Percentiles rank a stretch among this genome's conserved stretches.
Conservation (phyloP, 2,797 vertebrate genomes). For the Macropus fuliginosus region DNA sequence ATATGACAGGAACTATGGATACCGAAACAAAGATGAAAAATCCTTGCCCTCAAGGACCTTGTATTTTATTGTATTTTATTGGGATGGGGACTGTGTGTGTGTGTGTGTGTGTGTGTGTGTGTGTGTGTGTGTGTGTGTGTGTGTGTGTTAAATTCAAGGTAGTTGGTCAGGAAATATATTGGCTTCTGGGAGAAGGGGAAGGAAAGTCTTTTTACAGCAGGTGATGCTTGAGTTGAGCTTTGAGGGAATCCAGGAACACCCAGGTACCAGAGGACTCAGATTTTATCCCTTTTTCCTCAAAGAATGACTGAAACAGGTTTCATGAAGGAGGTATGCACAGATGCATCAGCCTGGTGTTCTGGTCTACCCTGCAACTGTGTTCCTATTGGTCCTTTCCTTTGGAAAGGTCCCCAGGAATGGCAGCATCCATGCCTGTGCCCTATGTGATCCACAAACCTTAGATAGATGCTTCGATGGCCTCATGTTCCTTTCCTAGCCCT, state of each 20-base stretch:
- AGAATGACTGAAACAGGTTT: background rate
- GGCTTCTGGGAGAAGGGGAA: background rate
- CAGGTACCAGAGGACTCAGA: background rate
- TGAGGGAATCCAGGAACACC: background rate
- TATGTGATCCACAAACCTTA: background rate
- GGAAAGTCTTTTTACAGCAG: background rate
- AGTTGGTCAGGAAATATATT: background rate
- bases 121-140: background rate
- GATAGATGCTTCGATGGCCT: background rate
- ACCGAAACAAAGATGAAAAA: background rate
- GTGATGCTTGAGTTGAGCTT: background rate
- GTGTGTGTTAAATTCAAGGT: background rate
- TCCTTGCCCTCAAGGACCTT: background rate
- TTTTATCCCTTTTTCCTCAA: background rate
- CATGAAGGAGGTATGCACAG: background rate
- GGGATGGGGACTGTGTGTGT: background rate
- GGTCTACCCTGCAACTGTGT: background rate
- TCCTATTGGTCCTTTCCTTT: background rate
- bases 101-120: too few relatives aligned
- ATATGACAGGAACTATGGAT: background rate
- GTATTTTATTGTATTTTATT: background rate
- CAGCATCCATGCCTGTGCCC: background rate
- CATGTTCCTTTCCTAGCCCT: background rate
- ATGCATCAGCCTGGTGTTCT: background rate
- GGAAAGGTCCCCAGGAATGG: background rate